These are phyloP conservation scores for Onychomys arenicola DNA, from an alignment of 2,797 vertebrate species.

Conservation along the genomic window DNA sequence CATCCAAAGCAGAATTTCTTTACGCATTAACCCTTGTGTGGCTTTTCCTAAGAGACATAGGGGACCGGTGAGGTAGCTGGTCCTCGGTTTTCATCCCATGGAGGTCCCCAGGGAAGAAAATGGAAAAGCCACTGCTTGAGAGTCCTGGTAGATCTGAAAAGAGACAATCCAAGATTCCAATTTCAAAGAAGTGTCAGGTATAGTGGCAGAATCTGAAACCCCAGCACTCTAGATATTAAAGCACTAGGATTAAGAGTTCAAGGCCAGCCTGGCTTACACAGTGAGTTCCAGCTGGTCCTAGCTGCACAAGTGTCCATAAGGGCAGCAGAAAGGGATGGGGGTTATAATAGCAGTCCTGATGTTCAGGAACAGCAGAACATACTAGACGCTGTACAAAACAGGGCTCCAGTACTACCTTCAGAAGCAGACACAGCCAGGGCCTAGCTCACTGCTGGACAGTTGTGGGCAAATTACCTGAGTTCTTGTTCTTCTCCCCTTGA, in stretches of 20 bases:
- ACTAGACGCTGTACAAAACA: not conserved
- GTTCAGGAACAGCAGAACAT: not conserved
- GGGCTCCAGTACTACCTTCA: not conserved
- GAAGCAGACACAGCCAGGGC: not conserved
- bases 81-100: not conserved
- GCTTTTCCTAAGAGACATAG: not conserved
- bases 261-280: not conserved
- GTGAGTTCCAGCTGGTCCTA: not conserved
- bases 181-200: slow-evolving; percentile 62
- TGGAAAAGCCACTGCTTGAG: not conserved
- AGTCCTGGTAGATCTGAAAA: not conserved
- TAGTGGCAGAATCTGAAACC: not conserved
- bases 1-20: slow-evolving; percentile 67
- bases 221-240: not conserved
- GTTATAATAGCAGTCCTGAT: not conserved
- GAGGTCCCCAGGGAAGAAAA: not conserved
- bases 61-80: not conserved
- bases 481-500: not conserved
- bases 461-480: not conserved
- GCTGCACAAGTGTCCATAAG: slow-evolving; percentile 65
- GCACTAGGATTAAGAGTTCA: not conserved
- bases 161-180: slow-evolving; percentile 75
- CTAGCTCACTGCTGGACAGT: not conserved
- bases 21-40: slow-evolving; percentile 65
- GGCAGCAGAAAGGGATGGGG: slow-evolving; percentile 61